A percentile compares a stretch with the other conserved stretches of the same genome.
phyloP scores from a whole-genome alignment of 2,888 invertebrate genomes.

The Athripsodes cinereus region DNA sequence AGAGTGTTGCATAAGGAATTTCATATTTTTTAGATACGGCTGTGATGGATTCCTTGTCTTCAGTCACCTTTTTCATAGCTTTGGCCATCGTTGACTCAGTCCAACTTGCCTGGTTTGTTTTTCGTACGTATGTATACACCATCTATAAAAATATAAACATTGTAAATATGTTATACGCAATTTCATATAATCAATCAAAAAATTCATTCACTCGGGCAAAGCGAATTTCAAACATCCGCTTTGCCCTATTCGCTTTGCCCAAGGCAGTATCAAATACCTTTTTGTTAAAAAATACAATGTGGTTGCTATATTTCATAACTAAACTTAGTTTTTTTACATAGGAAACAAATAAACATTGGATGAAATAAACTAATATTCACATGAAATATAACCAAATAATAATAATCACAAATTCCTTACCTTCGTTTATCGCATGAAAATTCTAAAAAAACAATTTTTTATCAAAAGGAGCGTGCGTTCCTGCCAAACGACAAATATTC shows the following conservation, averaged over 20 bases:
- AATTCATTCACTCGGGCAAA: conserved; percentile 4
- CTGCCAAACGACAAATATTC: conserved; percentile 1
- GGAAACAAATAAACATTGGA: conserved; percentile 5
- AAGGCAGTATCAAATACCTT: conserved; percentile 1
- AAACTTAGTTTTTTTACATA: conserved; percentile 1
- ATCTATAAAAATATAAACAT: conserved; percentile 5
- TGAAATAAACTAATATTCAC: conserved; percentile 1
- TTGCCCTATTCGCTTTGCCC: conserved; percentile 5
- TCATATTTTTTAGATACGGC: conserved; percentile 4
- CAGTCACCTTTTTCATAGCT: conserved; percentile 5
- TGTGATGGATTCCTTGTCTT: conserved; percentile 5
- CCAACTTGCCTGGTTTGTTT: conserved; percentile 5
- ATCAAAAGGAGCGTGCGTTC: conserved; percentile 3
- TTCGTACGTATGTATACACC: conserved; percentile 5
- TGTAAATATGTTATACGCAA: conserved; percentile 1
- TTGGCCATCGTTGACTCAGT: conserved; percentile 4
- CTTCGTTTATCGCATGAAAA: conserved; percentile 4
- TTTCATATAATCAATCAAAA: conserved; percentile 4
- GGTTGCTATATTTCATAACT: conserved; percentile 3
- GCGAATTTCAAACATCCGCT: conserved; percentile 1
- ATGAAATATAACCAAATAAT: conserved; percentile 5
- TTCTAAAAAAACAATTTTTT: conserved; percentile 1
- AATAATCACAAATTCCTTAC: conserved; percentile 2
- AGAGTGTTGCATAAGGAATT: conserved; percentile 5
- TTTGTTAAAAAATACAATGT: conserved; percentile 3